Evolutionary conservation across 2,113 vertebrate genomes (phyloP), one percentile per base, ranked within the genome.

Genomic region (Epinephelus cyanopodus): DNA sequence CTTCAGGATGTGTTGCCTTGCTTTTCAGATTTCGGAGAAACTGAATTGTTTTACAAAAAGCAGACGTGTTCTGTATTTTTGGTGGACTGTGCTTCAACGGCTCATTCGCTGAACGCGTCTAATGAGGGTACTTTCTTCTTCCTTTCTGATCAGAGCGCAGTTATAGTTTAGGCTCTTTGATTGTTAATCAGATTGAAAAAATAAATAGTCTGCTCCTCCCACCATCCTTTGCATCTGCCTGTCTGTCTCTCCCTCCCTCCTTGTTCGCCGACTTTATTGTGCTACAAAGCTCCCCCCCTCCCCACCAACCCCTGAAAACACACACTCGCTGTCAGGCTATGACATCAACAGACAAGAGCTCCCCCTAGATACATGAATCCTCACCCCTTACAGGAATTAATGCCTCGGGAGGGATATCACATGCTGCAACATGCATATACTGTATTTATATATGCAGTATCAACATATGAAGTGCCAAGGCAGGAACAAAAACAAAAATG

Each of bases 261-360:
- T 58, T 48, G 15, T n/a, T 88, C 27, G 37, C 62, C 72, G 66
- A 66, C 81, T 62, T 74, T 61, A 72, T 80, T 79, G 53, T 79
- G 89, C 74, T 74, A 48, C 73, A 74, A 74, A 57, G 62, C 39
- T 2, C 70, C 77, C 63, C 72, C 66, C 15, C 15, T 23, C 76
- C 62, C 12, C 71, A 53, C 53, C 78, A 58, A 56, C 52, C 79
- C 33, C 66, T 83, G 82, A 83, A 81, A 78, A 81, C 64, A 72
- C 61, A 79, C 61, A 79, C 78, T 27, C 64, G 62, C 68, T 37
- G 67, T 70, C 72, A 68, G 29, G 47, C 72, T 56, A 86, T 87
- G 77, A 87, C 88, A 91, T 84, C 87, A 79, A 70, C 87, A 87
- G 85, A 81, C 85, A 84, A 92, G 61, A 92, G 91, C 91, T 91